These are phyloP conservation scores for Coronaproctus castanopsis DNA, from an alignment of 2,888 invertebrate species.

Conservation along the genomic window DNA sequence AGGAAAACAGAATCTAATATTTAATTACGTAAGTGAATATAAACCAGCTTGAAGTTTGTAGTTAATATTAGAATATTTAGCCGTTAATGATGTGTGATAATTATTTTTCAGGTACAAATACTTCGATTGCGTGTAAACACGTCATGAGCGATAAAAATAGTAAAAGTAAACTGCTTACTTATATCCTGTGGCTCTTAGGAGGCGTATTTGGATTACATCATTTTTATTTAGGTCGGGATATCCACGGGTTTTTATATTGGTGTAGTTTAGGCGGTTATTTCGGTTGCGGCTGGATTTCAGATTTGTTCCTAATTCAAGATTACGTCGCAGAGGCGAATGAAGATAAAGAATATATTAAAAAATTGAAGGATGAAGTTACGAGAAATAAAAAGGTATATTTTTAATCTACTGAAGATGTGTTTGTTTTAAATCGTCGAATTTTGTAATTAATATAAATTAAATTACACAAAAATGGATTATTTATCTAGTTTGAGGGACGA, in stretches of 20 bases:
- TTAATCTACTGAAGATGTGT: too few relatives aligned
- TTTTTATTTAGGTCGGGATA: constrained; percentile 68
- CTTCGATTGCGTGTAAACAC: background rate
- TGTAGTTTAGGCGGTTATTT: constrained; percentile 66
- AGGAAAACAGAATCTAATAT: too few relatives aligned
- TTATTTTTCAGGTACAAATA: too few relatives aligned
- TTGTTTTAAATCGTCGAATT: too few relatives aligned
- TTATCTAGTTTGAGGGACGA: too few relatives aligned
- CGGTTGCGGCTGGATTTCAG: constrained; percentile 69
- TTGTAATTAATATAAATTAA: too few relatives aligned
- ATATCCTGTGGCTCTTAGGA: constrained; percentile 67
- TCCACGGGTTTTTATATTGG: constrained; percentile 80
- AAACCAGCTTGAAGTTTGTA: too few relatives aligned
- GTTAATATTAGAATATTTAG: too few relatives aligned
- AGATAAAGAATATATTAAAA: constrained; percentile 42
- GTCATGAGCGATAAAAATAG: background rate
- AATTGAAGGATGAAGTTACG: constrained; percentile 39
- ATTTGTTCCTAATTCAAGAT: constrained; percentile 60
- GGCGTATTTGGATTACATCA: constrained; percentile 80
- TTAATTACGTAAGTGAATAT: too few relatives aligned
- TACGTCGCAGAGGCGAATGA: constrained; percentile 68
- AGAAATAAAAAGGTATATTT: constrained; percentile 40
- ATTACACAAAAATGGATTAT: too few relatives aligned
- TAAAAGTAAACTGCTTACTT: constrained; percentile 41
- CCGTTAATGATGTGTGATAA: too few relatives aligned